phyloP scores from a whole-genome alignment of 2,113 vertebrate genomes.

The Isichthys henryi region DNA sequence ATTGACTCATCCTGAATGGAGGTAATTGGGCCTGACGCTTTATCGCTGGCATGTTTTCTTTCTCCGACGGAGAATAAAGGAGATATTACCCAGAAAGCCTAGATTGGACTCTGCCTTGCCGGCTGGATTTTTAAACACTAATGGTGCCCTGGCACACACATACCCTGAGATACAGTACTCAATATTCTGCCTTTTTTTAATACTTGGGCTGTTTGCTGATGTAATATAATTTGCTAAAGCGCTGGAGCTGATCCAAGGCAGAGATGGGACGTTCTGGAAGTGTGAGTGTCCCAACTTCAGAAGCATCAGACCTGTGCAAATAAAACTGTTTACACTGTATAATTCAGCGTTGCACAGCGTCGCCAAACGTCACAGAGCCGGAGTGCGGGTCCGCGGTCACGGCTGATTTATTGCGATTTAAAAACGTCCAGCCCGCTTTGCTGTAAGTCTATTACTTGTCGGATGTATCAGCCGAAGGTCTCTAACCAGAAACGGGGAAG shows the following conservation, averaged over 20 bases:
- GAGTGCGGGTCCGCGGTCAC: neutral
- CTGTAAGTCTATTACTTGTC: neutral
- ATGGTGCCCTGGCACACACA: neutral
- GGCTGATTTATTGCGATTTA: neutral
- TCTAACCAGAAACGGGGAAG: neutral
- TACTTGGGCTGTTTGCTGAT: neutral
- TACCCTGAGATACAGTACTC: neutral
- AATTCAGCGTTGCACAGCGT: neutral
- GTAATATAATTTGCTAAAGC: neutral
- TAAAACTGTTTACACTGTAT: neutral
- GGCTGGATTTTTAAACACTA: neutral
- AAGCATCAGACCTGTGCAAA: neutral
- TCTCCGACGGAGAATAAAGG: neutral
- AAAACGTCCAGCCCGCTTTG: neutral
- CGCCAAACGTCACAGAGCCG: neutral
- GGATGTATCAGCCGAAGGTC: neutral
- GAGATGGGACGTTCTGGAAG: neutral
- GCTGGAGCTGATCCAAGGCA: neutral
- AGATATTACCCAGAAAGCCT: slow-evolving; percentile 14
- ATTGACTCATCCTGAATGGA: neutral
- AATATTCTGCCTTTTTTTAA: neutral
- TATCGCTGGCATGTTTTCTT: neutral
- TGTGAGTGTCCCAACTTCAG: neutral
- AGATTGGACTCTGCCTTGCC: neutral
- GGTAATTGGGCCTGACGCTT: slow-evolving; percentile 10